Percentiles rank a stretch among this genome's conserved stretches.
Conservation (phyloP, 1,140 invertebrate species). For the Akabosia matsudoensis region DNA sequence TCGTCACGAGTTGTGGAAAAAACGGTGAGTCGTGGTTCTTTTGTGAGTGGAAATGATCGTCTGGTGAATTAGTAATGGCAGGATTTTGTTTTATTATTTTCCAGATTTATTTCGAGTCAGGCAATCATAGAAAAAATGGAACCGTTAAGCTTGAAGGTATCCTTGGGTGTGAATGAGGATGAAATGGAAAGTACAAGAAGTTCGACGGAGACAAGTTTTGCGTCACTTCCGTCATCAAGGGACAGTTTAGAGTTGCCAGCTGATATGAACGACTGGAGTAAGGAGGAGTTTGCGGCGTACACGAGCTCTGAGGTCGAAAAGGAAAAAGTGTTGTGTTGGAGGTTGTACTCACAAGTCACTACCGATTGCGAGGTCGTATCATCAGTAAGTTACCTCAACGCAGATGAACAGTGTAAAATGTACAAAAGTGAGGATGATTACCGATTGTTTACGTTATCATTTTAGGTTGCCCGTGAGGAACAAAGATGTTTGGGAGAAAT, state of each 20-base stretch:
- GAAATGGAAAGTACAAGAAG: too few relatives aligned
- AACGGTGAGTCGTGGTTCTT: too few relatives aligned
- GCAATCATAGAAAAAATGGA: too few relatives aligned
- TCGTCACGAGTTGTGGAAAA: too few relatives aligned
- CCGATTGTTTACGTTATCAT: neutral
- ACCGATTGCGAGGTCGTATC: neutral
- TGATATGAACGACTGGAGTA: neutral
- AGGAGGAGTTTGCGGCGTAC: neutral
- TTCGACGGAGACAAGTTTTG: too few relatives aligned
- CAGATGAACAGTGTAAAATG: neutral
- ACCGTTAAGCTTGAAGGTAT: too few relatives aligned
- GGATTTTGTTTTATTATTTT: too few relatives aligned
- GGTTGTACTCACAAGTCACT: neutral
- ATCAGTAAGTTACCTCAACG: conserved; percentile 1
- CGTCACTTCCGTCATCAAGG: too few relatives aligned
- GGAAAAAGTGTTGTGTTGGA: conserved; percentile 8
- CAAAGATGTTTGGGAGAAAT: neutral
- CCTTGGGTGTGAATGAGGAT: too few relatives aligned
- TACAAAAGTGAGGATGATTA: neutral
- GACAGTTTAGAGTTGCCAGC: neutral
- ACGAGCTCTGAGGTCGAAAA: neutral
- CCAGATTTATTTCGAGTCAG: too few relatives aligned
- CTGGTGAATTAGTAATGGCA: too few relatives aligned
- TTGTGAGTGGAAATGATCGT: too few relatives aligned
- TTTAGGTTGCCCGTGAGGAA: neutral